These are phyloP conservation scores for Sarcophaga bullata DNA, from an alignment of 1,140 invertebrate species.

Conservation along the genomic window DNA sequence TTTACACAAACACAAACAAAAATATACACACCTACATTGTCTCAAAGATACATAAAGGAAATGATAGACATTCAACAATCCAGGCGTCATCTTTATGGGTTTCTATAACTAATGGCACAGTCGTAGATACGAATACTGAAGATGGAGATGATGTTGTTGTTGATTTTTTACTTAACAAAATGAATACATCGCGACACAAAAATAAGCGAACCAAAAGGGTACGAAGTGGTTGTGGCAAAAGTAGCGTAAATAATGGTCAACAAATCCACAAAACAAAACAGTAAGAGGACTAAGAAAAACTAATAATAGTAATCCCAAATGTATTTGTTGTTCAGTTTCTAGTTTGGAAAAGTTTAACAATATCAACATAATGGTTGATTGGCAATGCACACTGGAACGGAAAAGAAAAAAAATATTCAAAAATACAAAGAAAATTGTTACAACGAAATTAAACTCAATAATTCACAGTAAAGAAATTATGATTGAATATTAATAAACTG, in stretches of 20 bases:
- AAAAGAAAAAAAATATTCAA: too few species aligned
- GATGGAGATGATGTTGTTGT: neutral
- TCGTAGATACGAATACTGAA: neutral
- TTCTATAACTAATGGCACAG: neutral
- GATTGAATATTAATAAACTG: too few species aligned
- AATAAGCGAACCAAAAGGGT: neutral
- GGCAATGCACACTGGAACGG: neutral
- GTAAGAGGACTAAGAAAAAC: neutral
- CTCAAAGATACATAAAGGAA: neutral
- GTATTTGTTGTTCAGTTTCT: neutral
- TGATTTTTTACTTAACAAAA: neutral
- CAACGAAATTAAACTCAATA: too few species aligned
- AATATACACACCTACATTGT: too few species aligned
- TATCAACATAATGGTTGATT: neutral
- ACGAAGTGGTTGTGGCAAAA: constrained; percentile 17
- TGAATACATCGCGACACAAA: constrained; percentile 4
- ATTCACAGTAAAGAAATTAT: too few species aligned
- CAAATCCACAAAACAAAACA: neutral
- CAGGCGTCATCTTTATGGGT: constrained; percentile 13
- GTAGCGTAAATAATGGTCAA: constrained; percentile 24
- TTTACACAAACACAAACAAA: too few species aligned
- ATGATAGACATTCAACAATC: constrained; percentile 2
- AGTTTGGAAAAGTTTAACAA: constrained; percentile 8
- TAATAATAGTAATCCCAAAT: neutral
- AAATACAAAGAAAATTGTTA: too few species aligned